These are phyloP conservation scores for Cotesia glomerata DNA, from an alignment of 1,140 invertebrate genomes.

Conservation along the genomic window DNA sequence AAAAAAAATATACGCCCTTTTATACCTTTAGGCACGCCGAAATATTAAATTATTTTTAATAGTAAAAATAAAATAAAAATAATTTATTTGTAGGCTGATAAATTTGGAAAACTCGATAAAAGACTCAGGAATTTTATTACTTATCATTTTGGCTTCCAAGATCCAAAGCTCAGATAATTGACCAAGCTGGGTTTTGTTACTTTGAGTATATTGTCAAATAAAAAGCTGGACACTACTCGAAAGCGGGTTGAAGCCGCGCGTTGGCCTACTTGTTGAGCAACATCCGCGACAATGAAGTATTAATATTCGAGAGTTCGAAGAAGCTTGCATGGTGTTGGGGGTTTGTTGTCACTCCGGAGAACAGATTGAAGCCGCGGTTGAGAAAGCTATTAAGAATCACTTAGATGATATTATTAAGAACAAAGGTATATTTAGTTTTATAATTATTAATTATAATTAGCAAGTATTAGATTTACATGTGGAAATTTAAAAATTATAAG, in stretches of 20 bases:
- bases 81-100: conserved; percentile 48
- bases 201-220: conserved; percentile 77
- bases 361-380: conserved; percentile 85
- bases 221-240: conserved; percentile 84
- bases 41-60: too few relatives aligned
- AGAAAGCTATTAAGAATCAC: conserved; percentile 72
- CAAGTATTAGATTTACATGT: too few relatives aligned
- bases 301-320: conserved; percentile 77
- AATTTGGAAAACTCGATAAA: conserved; percentile 52
- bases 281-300: conserved; percentile 68
- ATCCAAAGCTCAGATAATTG: conserved; percentile 83
- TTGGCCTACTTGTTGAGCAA: conserved; percentile 83
- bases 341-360: conserved; percentile 86
- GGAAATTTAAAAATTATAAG: too few relatives aligned
- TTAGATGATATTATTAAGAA: conserved; percentile 76
- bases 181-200: conserved; percentile 76
- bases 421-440: conserved; percentile 66
- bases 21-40: too few relatives aligned
- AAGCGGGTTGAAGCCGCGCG: conserved; percentile 88
- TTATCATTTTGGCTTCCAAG: conserved; percentile 92
- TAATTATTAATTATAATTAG: conserved; percentile 12
- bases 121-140: conserved; percentile 72
- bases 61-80: too few relatives aligned
- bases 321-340: conserved; percentile 87
- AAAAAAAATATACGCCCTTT: too few relatives aligned